Evolutionary conservation across 2,797 vertebrate genomes (phyloP).

Genomic region (Chrysocyon brachyurus): DNA sequence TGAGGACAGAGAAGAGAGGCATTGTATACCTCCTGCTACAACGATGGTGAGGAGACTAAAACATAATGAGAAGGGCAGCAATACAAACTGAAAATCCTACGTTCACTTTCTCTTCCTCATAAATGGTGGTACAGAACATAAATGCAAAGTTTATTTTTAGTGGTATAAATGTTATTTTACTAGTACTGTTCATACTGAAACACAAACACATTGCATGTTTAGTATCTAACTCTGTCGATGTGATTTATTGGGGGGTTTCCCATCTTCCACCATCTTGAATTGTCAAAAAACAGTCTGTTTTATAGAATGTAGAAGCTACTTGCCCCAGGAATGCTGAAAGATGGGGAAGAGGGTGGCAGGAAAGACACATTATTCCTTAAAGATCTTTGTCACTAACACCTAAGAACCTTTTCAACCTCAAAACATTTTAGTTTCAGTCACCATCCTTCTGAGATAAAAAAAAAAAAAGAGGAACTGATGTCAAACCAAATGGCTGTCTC

Average conservation of each 20-base stretch:
- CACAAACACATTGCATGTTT: not conserved
- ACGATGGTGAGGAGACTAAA: not conserved
- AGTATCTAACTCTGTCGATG: not conserved
- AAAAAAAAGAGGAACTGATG: constrained; percentile 8
- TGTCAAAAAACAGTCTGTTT: not conserved
- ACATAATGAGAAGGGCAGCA: not conserved
- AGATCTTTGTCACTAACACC: not conserved
- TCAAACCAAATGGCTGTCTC: not conserved
- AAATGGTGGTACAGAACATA: not conserved
- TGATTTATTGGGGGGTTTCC: not conserved
- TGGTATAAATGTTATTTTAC: not conserved
- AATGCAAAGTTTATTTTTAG: not conserved
- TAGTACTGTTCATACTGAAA: not conserved
- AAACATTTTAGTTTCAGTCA: not conserved
- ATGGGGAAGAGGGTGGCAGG: not conserved
- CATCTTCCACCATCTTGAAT: not conserved
- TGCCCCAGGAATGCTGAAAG: not conserved
- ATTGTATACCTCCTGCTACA: not conserved
- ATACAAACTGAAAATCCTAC: not conserved
- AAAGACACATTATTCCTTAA: not conserved
- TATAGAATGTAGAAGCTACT: not conserved
- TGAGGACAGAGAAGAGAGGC: not conserved
- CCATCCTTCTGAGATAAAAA: not conserved
- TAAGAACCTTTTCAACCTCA: not conserved
- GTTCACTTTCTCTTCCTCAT: not conserved